Evolutionary conservation across 2,888 invertebrate genomes (phyloP), one percentile per base, ranked within the genome.

Genomic region (Eupithecia insigniata): DNA sequence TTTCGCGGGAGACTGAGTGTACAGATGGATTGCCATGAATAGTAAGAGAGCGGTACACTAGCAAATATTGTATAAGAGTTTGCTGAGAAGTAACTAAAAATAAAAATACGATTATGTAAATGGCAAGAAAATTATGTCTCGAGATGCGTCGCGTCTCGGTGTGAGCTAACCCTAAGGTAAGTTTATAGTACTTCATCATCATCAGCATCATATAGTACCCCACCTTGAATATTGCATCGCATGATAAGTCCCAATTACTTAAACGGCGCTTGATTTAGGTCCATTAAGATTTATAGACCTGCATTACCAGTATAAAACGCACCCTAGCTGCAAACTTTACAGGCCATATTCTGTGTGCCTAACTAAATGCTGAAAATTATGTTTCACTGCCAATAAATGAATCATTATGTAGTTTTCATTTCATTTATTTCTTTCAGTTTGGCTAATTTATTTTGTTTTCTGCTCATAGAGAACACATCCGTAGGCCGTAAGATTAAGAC

Each of bases 171-270:
- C 32, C 32, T 30, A 30, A 30, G 32, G n/a, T n/a, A n/a, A n/a
- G n/a, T n/a, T n/a, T n/a, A n/a, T n/a, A n/a, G n/a, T n/a, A n/a
- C n/a, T n/a, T n/a, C n/a, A n/a, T n/a, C n/a, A n/a, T n/a, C n/a
- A n/a, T n/a, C 14, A 55, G 26, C 26, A 12, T 16, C 10, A 32
- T 61, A 61, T 32, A 61, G n/a, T n/a, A 58, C 60, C 60, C 10
- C 12, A 28, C 30, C 60, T 62, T 28, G 10, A 62, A 62, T 22
- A 64, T 36, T 34, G 36, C 55, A 64, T 69, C 18, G 62, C 64
- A 64, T 64, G 69, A 55, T 55, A 34, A 36, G 69, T 64, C 69
- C 51, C 51, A 36, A 69, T 51, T 51, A 34, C 67, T 36, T 16
- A 55, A 62, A 18, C 64, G n/a, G 28, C 26, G 69, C 64, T 69